These are phyloP conservation scores for Tangara arthus DNA, from an alignment of 2,797 vertebrate species.

Conservation along the genomic window DNA sequence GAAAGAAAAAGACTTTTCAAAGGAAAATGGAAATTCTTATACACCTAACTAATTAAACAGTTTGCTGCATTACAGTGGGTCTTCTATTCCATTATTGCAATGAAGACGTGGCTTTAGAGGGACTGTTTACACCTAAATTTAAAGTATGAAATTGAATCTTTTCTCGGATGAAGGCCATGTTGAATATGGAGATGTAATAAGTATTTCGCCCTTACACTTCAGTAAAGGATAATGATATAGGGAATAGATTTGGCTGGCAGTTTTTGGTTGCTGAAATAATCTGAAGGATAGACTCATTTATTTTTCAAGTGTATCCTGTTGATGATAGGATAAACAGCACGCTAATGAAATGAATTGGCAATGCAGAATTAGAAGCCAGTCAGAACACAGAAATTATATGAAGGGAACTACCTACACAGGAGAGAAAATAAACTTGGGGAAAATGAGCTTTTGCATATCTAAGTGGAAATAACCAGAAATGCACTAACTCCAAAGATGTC, in stretches of 20 bases:
- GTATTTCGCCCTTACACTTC: not conserved
- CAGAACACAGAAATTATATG: not conserved
- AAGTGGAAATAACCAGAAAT: not conserved
- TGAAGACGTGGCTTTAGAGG: not conserved
- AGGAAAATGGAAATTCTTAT: not conserved
- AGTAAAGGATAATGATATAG: constrained; percentile 5
- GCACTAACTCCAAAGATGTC: not conserved
- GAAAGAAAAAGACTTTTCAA: not conserved
- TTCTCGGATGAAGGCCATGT: not conserved
- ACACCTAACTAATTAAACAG: not conserved
- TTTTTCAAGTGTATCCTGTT: not conserved
- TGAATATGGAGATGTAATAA: not conserved
- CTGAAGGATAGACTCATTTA: constrained; percentile 4
- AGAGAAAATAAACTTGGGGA: not conserved
- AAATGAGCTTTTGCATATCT: not conserved
- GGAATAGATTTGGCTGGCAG: not conserved
- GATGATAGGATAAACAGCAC: not conserved
- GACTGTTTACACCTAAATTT: not conserved
- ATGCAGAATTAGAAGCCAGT: not conserved
- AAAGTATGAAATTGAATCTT: not conserved
- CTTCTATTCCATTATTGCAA: not conserved
- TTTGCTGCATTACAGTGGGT: not conserved
- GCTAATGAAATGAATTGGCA: not conserved
- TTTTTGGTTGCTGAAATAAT: constrained; percentile 4
- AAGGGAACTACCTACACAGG: not conserved